phyloP scores from a whole-genome alignment of 2,797 vertebrate genomes.

The Epinephelus awoara region DNA sequence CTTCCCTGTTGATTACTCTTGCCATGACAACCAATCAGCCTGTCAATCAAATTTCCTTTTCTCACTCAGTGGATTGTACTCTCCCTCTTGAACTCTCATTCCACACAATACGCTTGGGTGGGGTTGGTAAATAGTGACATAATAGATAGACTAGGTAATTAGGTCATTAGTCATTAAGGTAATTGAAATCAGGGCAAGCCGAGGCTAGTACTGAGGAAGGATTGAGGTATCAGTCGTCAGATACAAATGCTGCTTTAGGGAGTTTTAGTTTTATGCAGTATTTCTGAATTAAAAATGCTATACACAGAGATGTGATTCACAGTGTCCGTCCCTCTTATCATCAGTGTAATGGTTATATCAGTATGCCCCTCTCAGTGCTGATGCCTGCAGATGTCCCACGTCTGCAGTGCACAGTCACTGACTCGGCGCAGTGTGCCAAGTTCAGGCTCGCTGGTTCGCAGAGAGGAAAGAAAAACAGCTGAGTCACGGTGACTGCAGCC shows the following conservation, averaged over 20 bases:
- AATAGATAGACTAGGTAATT: not conserved
- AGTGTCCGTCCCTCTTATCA: not conserved
- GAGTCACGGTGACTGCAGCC: constrained; percentile 77
- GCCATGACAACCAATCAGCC: constrained; percentile 90
- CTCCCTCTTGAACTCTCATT: constrained; percentile 70
- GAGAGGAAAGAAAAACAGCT: constrained; percentile 67
- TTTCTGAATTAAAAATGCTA: not conserved
- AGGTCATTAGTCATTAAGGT: not conserved
- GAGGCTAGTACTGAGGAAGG: not conserved
- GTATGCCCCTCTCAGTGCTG: constrained; percentile 44
- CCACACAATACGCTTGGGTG: constrained; percentile 50
- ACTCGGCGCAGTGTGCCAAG: constrained; percentile 56
- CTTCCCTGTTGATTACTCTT: constrained; percentile 67
- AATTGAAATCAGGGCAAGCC: not conserved
- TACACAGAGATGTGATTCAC: not conserved
- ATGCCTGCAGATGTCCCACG: constrained; percentile 57
- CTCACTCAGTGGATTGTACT: constrained; percentile 87
- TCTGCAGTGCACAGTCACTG: constrained; percentile 75
- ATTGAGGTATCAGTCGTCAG: not conserved
- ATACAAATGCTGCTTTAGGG: not conserved
- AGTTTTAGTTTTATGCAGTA: not conserved
- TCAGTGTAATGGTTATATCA: constrained; percentile 1
- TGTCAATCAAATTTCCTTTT: constrained; percentile 74
- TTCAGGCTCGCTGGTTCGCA: constrained; percentile 36
- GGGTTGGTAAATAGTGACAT: constrained; percentile 26